These are phyloP conservation scores for Agonopterix heracliana DNA, from an alignment of 2,888 invertebrate genomes.

Conservation along the genomic window DNA sequence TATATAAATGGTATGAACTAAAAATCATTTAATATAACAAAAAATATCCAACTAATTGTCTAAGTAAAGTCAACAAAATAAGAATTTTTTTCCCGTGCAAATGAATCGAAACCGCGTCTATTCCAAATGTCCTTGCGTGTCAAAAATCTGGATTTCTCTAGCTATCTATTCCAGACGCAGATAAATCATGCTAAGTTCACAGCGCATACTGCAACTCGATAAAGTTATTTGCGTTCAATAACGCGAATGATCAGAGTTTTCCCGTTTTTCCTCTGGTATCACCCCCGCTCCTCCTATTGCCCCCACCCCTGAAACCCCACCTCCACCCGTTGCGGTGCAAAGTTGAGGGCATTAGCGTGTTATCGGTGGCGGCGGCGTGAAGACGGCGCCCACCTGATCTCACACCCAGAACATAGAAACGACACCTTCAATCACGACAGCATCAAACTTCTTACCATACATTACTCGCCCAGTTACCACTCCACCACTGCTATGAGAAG, in stretches of 20 bases:
- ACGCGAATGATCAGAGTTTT: conserved; percentile 71
- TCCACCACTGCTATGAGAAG: not conserved
- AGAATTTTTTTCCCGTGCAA: too few species aligned
- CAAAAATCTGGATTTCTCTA: conserved; percentile 27
- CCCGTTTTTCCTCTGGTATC: conserved; percentile 65
- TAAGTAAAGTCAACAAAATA: too few species aligned
- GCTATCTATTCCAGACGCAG: conserved; percentile 10
- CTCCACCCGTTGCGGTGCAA: conserved; percentile 67
- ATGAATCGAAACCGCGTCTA: too few species aligned
- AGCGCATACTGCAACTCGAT: conserved; percentile 58
- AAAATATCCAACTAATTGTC: too few species aligned
- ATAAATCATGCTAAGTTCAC: conserved; percentile 1
- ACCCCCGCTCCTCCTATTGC: conserved; percentile 27
- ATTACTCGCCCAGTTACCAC: conserved; percentile 23
- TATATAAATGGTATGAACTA: too few species aligned
- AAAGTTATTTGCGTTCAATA: conserved; percentile 73
- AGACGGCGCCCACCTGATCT: conserved; percentile 72
- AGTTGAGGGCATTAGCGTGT: conserved; percentile 77
- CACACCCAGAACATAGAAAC: conserved; percentile 33
- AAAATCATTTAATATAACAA: too few species aligned
- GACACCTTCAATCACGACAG: conserved; percentile 28
- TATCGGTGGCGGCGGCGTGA: conserved; percentile 70
- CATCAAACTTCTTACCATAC: conserved; percentile 18
- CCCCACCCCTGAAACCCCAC: conserved; percentile 33
- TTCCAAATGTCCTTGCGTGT: too few species aligned